A percentile compares a stretch with the other conserved stretches of the same genome.
Evolutionary conservation across 2,888 invertebrate genomes (phyloP).

Genomic region (Bellardia bayeri): DNA sequence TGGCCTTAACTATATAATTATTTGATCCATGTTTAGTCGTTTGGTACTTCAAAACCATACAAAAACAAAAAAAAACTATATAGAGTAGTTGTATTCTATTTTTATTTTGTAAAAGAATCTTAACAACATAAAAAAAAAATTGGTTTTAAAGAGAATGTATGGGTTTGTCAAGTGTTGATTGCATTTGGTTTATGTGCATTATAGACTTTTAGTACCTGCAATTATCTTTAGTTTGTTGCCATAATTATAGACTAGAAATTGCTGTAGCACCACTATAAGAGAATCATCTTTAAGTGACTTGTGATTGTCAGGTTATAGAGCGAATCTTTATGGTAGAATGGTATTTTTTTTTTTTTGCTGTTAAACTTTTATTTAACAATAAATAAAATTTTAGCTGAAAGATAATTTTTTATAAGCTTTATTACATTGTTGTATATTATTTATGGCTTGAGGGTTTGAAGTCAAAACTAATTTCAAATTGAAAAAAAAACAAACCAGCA

Average conservation of each 20-base stretch:
- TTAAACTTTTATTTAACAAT: constrained; percentile 3
- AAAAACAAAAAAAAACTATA: constrained; percentile 2
- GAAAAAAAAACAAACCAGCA: too few relatives aligned
- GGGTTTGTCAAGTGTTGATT: constrained; percentile 70
- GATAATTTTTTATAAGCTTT: neutral
- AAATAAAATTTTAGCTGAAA: constrained; percentile 17
- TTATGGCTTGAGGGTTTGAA: neutral
- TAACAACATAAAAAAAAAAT: neutral
- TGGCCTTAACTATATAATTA: constrained; percentile 65
- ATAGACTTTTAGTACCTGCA: constrained; percentile 57
- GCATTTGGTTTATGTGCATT: constrained; percentile 61
- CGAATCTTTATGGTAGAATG: constrained; percentile 17
- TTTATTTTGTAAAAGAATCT: neutral
- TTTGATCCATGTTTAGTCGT: constrained; percentile 57
- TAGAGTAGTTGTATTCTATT: neutral
- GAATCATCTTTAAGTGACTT: constrained; percentile 27
- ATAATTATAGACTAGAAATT: constrained; percentile 58
- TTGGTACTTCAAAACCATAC: neutral
- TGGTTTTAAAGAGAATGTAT: constrained; percentile 24
- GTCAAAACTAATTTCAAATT: neutral
- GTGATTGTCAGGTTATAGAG: constrained; percentile 38
- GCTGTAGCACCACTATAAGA: constrained; percentile 10
- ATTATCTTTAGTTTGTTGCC: constrained; percentile 60
- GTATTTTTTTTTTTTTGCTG: constrained; percentile 5
- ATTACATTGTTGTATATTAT: neutral